Evolutionary conservation across 2,888 invertebrate genomes (phyloP), one percentile per base, ranked within the genome.

Genomic region (Phyllotreta striolata): DNA sequence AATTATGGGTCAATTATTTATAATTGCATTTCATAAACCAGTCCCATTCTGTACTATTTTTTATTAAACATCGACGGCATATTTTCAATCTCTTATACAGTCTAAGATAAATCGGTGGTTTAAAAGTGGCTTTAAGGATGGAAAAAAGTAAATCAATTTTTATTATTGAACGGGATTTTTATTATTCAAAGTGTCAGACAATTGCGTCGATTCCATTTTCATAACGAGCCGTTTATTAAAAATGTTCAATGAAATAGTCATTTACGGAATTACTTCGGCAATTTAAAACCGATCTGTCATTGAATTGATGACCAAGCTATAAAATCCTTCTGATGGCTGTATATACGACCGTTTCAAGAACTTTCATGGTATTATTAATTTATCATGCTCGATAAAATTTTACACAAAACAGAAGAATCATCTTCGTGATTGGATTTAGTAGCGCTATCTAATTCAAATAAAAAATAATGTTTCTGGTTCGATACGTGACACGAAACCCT

Each of bases 401-500:
- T 49, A 35, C 49, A 49, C 35, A 47, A 47, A 14, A 47, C 24
- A 47, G 47, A 47, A 47, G 24, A 35, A 49, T 49, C 49, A 49
- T 49, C 34, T 49, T 49, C 49, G 34, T 49, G 49, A 49, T 49
- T 49, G 8, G 34, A 35, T 49, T 49, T 49, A 49, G 35, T 35
- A 49, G 47, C 47, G 35, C 34, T 49, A 34, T 49, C n/a, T 9
- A 24, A 47, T 35, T 37, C 9, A 10, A 49, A 49, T 49, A 49
- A 49, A 49, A 49, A 47, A 49, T n/a, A 9, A 49, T 8, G 37
- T 10, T 10, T 5, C 9, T 10, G 7, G 12, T 2, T 24, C 37
- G 35, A 37, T 63, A 58, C 54, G 58, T 63, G 57, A 58, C 63
- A 58, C 14, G 52, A 46, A 47, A 62, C 49, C 40, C 41, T 63